Evolutionary conservation across 1,140 invertebrate genomes (phyloP).

Genomic region (Asobara japonica): DNA sequence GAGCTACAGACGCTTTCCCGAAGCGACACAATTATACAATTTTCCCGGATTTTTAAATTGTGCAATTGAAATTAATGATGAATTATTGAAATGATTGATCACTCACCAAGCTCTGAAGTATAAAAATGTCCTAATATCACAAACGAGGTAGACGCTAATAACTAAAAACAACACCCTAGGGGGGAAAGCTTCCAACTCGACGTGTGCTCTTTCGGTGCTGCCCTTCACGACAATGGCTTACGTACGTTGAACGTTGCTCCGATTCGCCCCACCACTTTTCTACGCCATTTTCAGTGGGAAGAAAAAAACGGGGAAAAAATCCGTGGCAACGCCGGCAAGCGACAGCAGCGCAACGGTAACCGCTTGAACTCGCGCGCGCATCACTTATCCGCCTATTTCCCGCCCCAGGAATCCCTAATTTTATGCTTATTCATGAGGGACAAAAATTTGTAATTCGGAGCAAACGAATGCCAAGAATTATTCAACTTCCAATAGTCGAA

Average conservation of each 20-base stretch:
- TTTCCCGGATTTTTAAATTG: neutral
- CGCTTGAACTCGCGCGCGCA: neutral
- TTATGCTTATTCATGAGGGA: neutral
- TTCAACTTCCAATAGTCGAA: too few relatives aligned
- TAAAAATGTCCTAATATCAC: constrained; percentile 59
- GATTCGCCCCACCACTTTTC: constrained; percentile 10
- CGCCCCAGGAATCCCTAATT: neutral
- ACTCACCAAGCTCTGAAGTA: constrained; percentile 55
- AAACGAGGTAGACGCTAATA: constrained; percentile 50
- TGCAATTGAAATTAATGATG: neutral
- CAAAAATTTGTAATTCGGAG: neutral
- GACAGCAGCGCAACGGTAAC: neutral
- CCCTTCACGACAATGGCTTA: constrained; percentile 57
- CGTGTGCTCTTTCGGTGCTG: constrained; percentile 58
- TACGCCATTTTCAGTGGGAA: neutral
- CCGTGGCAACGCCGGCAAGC: constrained; percentile 29
- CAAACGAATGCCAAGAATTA: too few relatives aligned
- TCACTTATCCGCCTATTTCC: constrained; percentile 32
- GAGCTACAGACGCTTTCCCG: constrained; percentile 25
- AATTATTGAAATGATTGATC: neutral
- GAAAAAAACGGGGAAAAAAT: neutral
- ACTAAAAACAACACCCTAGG: constrained; percentile 36
- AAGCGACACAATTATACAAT: neutral
- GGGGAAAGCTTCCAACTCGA: constrained; percentile 43
- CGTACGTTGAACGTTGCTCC: constrained; percentile 22